phyloP scores from a whole-genome alignment of 2,888 invertebrate species.

The Melanostoma scalare region DNA sequence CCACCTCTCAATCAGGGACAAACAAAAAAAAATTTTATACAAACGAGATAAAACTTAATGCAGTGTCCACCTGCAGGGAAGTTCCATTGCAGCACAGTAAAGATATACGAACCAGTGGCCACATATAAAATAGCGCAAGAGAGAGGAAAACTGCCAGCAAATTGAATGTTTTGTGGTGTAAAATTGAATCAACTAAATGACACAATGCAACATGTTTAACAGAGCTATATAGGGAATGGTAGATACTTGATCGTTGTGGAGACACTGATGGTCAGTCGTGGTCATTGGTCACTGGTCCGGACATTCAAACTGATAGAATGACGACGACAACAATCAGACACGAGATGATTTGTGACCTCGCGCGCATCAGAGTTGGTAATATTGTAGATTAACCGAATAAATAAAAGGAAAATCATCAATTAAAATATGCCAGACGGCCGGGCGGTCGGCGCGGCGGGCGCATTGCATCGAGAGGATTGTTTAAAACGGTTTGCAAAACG shows the following conservation, averaged over 20 bases:
- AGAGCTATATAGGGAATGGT: not conserved
- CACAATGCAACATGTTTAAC: constrained; percentile 52
- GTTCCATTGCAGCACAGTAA: not conserved
- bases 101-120: not conserved
- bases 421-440: not conserved
- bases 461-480: not conserved
- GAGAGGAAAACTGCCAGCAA: constrained; percentile 3
- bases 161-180: constrained; percentile 51
- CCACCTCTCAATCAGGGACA: no score
- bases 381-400: constrained; percentile 34
- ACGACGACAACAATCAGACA: not conserved
- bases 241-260: no score
- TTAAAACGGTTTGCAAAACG: no score
- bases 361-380: not conserved
- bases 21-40: no score
- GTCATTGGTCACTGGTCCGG: no score
- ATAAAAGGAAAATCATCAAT: constrained; percentile 43
- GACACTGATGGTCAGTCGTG: no score
- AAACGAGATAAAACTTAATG: not conserved
- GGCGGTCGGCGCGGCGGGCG: constrained; percentile 9
- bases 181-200: constrained; percentile 46
- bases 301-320: not conserved
- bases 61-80: constrained; percentile 15
- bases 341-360: no score
- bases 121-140: constrained; percentile 9